Evolutionary conservation across 2,888 invertebrate species (phyloP).

Genomic region (Ephialtes manifestator): DNA sequence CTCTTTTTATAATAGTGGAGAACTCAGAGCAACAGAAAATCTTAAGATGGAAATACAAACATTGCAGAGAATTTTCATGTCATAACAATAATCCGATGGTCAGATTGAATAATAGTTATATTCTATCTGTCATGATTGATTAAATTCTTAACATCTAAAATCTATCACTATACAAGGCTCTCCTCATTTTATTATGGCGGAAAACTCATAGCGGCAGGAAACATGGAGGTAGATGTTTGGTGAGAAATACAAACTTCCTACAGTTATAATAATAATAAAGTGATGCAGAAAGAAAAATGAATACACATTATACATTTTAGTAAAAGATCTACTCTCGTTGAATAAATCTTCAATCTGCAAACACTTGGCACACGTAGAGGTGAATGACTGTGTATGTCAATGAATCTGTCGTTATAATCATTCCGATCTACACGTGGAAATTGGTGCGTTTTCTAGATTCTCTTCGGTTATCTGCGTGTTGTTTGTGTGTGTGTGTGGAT

Average conservation of each 20-base stretch:
- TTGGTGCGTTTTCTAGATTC: conserved; percentile 5
- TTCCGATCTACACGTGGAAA: background rate
- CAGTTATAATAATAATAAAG: background rate
- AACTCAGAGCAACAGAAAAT: too few species aligned
- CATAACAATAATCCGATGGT: too few species aligned
- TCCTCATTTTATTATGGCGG: background rate
- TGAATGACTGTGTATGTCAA: conserved; percentile 20
- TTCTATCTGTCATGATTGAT: too few species aligned
- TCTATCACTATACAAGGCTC: background rate
- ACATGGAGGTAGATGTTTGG: background rate
- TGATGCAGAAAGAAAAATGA: background rate
- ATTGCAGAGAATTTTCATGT: too few species aligned
- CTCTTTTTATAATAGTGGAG: too few species aligned
- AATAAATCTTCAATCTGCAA: background rate
- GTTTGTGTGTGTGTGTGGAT: conserved; percentile 36
- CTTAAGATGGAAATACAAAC: too few species aligned
- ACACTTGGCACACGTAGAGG: background rate
- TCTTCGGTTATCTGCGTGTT: conserved; percentile 12
- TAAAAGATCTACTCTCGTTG: background rate
- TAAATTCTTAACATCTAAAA: too few species aligned
- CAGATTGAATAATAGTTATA: too few species aligned
- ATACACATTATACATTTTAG: background rate
- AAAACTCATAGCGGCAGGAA: background rate
- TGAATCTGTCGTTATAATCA: conserved; percentile 9
- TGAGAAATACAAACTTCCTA: background rate